phyloP scores from a whole-genome alignment of 2,888 invertebrate genomes.

The Epiblema foenella region DNA sequence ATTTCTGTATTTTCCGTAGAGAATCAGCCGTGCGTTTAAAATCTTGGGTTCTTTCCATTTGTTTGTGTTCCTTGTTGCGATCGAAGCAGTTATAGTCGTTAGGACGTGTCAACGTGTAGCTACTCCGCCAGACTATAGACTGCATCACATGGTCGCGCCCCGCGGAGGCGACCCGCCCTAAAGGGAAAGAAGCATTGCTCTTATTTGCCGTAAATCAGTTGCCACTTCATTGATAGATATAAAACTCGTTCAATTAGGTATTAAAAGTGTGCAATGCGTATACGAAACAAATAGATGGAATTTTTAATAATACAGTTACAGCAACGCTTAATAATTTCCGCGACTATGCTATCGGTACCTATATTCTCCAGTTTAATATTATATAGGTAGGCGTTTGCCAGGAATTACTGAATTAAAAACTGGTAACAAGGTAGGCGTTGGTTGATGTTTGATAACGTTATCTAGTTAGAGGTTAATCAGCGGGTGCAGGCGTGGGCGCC shows the following conservation, averaged over 20 bases:
- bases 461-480: constrained; percentile 25
- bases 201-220: constrained; percentile 6
- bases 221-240: constrained; percentile 17
- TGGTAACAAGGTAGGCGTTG: constrained; percentile 2
- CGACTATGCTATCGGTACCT: background rate
- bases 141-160: constrained; percentile 14
- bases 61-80: background rate
- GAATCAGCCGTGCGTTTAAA: background rate
- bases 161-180: background rate
- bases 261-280: too few relatives aligned
- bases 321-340: background rate
- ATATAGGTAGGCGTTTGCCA: background rate
- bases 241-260: background rate
- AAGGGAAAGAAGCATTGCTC: background rate
- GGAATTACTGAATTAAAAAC: background rate
- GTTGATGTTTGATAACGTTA: constrained; percentile 19
- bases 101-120: background rate
- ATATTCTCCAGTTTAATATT: background rate
- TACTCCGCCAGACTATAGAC: constrained; percentile 14
- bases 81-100: background rate
- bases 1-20: background rate
- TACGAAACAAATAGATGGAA: background rate
- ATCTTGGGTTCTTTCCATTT: too few relatives aligned
- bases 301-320: background rate
- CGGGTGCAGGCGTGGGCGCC: constrained; percentile 46